Percentiles rank a stretch among this genome's conserved stretches.
Conservation (phyloP, 2,888 invertebrate genomes). For the Athetis lepigone region DNA sequence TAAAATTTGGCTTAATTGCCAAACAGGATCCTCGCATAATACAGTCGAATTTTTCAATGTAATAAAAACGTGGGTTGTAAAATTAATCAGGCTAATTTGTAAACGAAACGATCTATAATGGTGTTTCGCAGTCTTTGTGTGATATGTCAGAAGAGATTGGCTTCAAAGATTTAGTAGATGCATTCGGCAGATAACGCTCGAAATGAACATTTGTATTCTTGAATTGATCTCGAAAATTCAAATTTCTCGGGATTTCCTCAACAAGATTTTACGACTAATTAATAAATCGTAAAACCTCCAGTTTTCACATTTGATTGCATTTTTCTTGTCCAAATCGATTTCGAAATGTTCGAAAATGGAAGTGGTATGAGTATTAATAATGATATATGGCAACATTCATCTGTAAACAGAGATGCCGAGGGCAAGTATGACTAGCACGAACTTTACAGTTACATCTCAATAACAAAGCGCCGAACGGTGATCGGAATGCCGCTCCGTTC, state of each 20-base stretch:
- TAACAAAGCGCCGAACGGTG: constrained; percentile 72
- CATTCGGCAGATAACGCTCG: constrained; percentile 49
- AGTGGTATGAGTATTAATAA: constrained; percentile 50
- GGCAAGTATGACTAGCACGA: constrained; percentile 44
- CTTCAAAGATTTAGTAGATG: constrained; percentile 49
- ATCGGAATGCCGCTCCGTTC: constrained; percentile 74
- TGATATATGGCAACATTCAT: constrained; percentile 45
- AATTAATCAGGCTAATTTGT: constrained; percentile 61
- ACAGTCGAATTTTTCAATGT: constrained; percentile 18
- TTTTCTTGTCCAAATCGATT: constrained; percentile 44
- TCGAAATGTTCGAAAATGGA: constrained; percentile 35
- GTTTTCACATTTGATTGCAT: constrained; percentile 42
- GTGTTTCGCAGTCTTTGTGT: constrained; percentile 55
- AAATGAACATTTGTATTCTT: constrained; percentile 47
- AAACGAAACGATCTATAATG: constrained; percentile 51
- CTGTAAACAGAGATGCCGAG: constrained; percentile 21
- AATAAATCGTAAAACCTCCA: constrained; percentile 52
- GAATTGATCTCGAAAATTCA: constrained; percentile 42
- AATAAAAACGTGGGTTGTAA: constrained; percentile 44
- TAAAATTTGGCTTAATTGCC: constrained; percentile 32
- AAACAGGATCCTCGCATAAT: constrained; percentile 47
- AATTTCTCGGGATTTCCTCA: constrained; percentile 41
- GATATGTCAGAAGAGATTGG: constrained; percentile 43
- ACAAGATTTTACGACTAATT: constrained; percentile 59
- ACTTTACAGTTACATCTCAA: constrained; percentile 71